A percentile compares a stretch with the other conserved stretches of the same genome.
Conservation (phyloP, 2,113 vertebrate species). For the Lamprotornis superbus region DNA sequence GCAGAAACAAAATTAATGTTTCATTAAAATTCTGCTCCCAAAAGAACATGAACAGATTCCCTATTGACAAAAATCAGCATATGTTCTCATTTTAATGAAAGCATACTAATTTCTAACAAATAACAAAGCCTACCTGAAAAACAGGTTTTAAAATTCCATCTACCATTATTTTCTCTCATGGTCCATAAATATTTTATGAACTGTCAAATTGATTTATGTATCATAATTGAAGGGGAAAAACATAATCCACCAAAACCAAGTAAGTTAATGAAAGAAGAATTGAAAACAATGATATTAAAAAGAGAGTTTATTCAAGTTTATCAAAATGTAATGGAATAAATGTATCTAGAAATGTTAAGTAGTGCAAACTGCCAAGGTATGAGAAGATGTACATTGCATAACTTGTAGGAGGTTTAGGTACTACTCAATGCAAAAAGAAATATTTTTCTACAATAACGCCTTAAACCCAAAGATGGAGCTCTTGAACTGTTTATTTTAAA, state of each 20-base stretch:
- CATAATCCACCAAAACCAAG: neutral
- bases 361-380: neutral
- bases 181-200: neutral
- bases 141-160: neutral
- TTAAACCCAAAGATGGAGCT: constrained; percentile 53
- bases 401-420: neutral
- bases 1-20: neutral
- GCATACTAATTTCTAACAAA: neutral
- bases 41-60: neutral
- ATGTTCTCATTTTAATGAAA: neutral
- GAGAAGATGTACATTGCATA: neutral
- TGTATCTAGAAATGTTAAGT: neutral
- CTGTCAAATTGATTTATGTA: neutral
- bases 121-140: neutral
- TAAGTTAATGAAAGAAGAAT: neutral
- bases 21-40: neutral
- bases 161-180: neutral
- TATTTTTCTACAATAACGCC: neutral
- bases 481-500: neutral
- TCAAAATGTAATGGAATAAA: neutral
- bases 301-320: neutral
- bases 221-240: neutral
- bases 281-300: neutral
- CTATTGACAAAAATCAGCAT: neutral
- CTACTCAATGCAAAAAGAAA: neutral